Evolutionary conservation across 2,797 vertebrate genomes (phyloP).

Genomic region (Halcyon badia): DNA sequence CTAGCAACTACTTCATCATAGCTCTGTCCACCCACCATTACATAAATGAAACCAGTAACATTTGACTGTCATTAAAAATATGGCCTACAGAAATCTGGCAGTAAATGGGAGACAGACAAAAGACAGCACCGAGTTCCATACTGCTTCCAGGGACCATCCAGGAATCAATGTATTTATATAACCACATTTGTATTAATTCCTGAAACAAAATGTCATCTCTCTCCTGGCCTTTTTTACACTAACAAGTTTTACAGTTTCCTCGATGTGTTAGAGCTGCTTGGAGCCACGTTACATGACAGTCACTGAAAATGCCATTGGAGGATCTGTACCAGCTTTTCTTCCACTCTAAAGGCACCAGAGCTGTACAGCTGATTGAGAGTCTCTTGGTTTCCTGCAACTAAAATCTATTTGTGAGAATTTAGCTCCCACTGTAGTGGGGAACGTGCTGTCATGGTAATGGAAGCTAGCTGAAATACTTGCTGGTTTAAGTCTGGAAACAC

Average conservation of each 20-base stretch:
- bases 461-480: background rate
- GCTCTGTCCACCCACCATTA: slow-evolving; percentile 53
- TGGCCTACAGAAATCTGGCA: slow-evolving; percentile 15
- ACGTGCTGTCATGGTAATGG: background rate
- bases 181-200: background rate
- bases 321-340: background rate
- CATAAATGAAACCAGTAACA: slow-evolving; percentile 51
- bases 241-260: background rate
- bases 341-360: background rate
- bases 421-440: background rate
- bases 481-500: background rate
- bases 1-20: slow-evolving; percentile 64
- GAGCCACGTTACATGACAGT: background rate
- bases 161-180: background rate
- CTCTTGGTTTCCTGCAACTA: background rate
- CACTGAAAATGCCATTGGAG: background rate
- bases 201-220: background rate
- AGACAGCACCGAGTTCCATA: background rate
- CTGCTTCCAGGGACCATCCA: background rate
- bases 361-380: background rate
- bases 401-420: background rate
- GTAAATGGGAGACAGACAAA: background rate
- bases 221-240: background rate
- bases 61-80: slow-evolving; percentile 44
- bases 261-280: background rate